Conservation (phyloP, 2,888 invertebrate genomes). For the Hetaerina titia region DNA sequence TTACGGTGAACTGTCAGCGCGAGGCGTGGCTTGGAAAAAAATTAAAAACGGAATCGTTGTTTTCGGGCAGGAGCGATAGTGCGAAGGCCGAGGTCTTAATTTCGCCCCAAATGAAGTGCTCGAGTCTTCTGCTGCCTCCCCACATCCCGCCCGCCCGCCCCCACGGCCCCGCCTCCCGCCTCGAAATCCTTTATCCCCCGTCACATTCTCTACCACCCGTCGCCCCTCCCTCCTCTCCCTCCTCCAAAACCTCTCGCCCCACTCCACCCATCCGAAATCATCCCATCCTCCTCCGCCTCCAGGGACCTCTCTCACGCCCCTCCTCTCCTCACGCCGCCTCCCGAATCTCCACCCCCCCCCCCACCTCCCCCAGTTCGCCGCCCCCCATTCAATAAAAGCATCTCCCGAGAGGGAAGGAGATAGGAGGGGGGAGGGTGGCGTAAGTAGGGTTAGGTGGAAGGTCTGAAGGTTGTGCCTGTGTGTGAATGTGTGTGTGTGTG, state of each 20-base stretch:
- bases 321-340: neutral
- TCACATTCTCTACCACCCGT: neutral
- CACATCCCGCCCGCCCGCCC: neutral
- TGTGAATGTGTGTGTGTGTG: neutral
- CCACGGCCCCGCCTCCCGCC: no score
- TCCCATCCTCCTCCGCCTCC: no score
- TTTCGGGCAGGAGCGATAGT: neutral
- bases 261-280: neutral
- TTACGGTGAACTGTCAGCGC: neutral
- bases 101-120: slow-evolving; percentile 12
- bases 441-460: neutral
- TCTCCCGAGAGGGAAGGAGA: neutral
- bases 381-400: slow-evolving; percentile 30
- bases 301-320: no score
- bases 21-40: neutral
- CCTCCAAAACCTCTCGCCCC: neutral
- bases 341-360: neutral
- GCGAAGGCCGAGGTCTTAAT: neutral
- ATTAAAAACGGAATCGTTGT: no score
- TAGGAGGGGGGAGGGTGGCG: neutral
- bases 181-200: neutral
- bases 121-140: neutral
- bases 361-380: neutral
- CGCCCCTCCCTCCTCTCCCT: neutral
- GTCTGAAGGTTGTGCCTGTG: neutral